phyloP scores from a whole-genome alignment of 2,888 invertebrate genomes.

The Clepsis dumicolana region DNA sequence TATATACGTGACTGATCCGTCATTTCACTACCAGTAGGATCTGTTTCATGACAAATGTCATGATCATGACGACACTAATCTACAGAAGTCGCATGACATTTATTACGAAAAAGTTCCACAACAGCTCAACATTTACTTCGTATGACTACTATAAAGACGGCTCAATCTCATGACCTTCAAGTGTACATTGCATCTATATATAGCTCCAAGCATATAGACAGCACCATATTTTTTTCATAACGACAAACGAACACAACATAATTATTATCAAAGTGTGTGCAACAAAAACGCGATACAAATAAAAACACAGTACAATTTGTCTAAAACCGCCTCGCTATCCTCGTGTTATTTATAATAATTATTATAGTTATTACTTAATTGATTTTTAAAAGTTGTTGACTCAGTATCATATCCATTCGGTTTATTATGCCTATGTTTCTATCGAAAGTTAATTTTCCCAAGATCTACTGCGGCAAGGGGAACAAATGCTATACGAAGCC shows the following conservation, averaged over 20 bases:
- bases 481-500: no score
- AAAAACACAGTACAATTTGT: constrained; percentile 51
- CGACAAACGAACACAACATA: constrained; percentile 50
- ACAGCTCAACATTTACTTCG: background rate
- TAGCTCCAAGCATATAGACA: constrained; percentile 46
- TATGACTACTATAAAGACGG: background rate
- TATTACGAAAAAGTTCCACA: background rate
- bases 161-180: background rate
- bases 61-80: no score
- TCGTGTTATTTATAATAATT: background rate
- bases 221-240: constrained; percentile 56
- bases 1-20: no score
- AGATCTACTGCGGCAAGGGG: background rate
- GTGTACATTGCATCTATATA: background rate
- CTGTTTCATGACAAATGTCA: no score
- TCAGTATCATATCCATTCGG: constrained; percentile 13
- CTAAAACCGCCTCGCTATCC: constrained; percentile 49
- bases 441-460: constrained; percentile 4
- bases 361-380: no score
- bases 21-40: no score
- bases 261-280: constrained; percentile 48
- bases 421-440: constrained; percentile 19
- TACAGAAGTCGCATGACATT: no score
- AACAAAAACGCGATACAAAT: constrained; percentile 46
- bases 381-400: background rate